phyloP scores from a whole-genome alignment of 1,140 invertebrate species.

The Drosophila ogumai region DNA sequence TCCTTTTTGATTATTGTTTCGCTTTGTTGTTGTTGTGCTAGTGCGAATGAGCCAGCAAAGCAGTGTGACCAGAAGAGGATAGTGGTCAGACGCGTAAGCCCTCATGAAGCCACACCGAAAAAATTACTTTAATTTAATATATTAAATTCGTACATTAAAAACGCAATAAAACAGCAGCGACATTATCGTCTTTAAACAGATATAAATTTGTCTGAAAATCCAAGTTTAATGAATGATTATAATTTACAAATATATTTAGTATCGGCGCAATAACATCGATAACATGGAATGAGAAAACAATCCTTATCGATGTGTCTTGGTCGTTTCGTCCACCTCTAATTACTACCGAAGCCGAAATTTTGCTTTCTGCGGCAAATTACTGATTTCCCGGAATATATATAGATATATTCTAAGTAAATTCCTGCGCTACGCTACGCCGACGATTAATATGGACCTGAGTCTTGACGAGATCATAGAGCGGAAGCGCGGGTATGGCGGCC shows the following conservation, averaged over 20 bases:
- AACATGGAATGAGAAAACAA: too few relatives aligned
- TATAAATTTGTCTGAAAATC: too few relatives aligned
- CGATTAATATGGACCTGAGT: slow-evolving; percentile 61
- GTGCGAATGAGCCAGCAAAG: slow-evolving; percentile 21
- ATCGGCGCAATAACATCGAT: background rate
- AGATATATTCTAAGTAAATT: background rate
- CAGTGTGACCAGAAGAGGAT: slow-evolving; percentile 1
- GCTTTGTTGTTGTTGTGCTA: slow-evolving; percentile 35
- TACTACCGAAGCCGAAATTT: slow-evolving; percentile 3
- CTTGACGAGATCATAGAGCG: slow-evolving; percentile 71
- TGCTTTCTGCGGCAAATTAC: background rate
- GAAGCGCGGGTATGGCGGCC: slow-evolving; percentile 45
- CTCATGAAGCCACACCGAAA: background rate
- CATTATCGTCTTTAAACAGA: too few relatives aligned
- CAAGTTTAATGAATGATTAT: too few relatives aligned
- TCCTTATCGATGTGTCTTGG: background rate
- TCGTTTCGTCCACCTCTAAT: background rate
- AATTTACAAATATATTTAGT: too few relatives aligned
- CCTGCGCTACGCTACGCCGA: background rate
- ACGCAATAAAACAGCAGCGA: background rate
- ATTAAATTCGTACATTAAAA: background rate
- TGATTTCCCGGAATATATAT: background rate
- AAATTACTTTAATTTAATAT: background rate
- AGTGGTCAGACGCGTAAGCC: too few relatives aligned
- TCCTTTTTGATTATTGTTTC: slow-evolving; percentile 20